Percentiles rank a stretch among this genome's conserved stretches.
phyloP scores from a whole-genome alignment of 1,140 invertebrate species.

The Schlechtendalia chinensis region DNA sequence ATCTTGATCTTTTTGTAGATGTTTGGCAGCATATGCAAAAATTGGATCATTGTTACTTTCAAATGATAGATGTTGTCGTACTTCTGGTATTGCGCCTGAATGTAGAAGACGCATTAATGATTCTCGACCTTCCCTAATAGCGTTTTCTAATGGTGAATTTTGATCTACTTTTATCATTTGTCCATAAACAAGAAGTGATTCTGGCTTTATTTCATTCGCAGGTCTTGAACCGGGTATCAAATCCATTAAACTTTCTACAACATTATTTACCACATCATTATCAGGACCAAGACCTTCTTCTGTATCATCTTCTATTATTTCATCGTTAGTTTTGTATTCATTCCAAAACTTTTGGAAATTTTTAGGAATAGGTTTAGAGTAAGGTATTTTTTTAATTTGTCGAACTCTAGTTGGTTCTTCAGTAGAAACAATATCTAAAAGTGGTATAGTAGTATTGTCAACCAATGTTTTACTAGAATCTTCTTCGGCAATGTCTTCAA shows the following conservation, averaged over 20 bases:
- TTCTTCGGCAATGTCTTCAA: constrained; percentile 81
- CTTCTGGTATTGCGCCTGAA: constrained; percentile 49
- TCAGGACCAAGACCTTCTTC: constrained; percentile 40
- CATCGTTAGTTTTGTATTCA: constrained; percentile 61
- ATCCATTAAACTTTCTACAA: constrained; percentile 44
- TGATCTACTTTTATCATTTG: constrained; percentile 48
- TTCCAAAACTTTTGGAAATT: constrained; percentile 97
- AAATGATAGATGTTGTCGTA: constrained; percentile 44
- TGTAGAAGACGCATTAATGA: constrained; percentile 46
- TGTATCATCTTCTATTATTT: constrained; percentile 26
- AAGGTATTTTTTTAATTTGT: constrained; percentile 64
- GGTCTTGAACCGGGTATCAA: constrained; percentile 42
- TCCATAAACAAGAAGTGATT: constrained; percentile 44
- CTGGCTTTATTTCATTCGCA: constrained; percentile 33
- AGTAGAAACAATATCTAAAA: constrained; percentile 78
- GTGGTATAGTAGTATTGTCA: constrained; percentile 71
- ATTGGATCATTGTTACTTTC: constrained; percentile 47
- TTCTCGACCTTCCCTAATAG: constrained; percentile 46
- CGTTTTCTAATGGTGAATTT: constrained; percentile 37
- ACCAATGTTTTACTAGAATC: constrained; percentile 56
- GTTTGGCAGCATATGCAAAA: constrained; percentile 34
- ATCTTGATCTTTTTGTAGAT: constrained; percentile 45
- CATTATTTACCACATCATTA: constrained; percentile 45
- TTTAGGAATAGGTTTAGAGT: constrained; percentile 91
- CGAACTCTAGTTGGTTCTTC: constrained; percentile 68